A percentile compares a stretch with the other conserved stretches of the same genome.
These are phyloP conservation scores for Cephus nigrinus DNA, from an alignment of 2,888 invertebrate genomes.

Conservation along the genomic window DNA sequence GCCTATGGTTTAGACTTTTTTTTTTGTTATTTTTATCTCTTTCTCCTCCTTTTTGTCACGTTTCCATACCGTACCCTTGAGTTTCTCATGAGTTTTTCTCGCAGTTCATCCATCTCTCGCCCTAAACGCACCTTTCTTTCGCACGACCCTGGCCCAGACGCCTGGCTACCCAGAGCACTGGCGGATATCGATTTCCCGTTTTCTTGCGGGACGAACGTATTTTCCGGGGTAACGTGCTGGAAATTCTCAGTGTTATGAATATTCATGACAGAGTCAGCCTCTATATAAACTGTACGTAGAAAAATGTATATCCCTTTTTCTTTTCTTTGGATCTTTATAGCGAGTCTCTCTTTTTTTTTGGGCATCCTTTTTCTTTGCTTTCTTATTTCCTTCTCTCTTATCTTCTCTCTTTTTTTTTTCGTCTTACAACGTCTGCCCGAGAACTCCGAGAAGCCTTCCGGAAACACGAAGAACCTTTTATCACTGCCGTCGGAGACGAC, in stretches of 20 bases:
- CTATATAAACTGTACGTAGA: background rate
- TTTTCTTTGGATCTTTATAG: background rate
- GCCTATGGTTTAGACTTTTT: background rate
- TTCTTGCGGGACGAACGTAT: constrained; percentile 17
- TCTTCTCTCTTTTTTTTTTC: background rate
- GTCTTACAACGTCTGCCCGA: background rate
- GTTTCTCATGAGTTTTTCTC: constrained; percentile 10
- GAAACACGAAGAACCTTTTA: background rate
- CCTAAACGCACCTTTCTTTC: constrained; percentile 15
- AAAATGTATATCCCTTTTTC: background rate
- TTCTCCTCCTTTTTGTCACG: constrained; percentile 17
- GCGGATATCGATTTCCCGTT: constrained; percentile 21
- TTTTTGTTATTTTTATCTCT: constrained; percentile 3
- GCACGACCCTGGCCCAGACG: constrained; percentile 13
- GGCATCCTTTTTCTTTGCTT: background rate
- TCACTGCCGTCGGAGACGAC: background rate
- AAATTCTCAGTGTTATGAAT: constrained; percentile 21
- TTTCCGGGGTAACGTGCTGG: constrained; percentile 10
- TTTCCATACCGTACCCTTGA: constrained; percentile 23
- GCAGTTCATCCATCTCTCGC: constrained; percentile 3
- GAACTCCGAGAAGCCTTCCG: background rate
- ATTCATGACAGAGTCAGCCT: constrained; percentile 8
- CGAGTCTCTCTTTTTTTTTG: background rate
- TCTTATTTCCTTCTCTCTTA: background rate
- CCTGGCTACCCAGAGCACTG: constrained; percentile 14